Percentiles rank a stretch among this genome's conserved stretches.
Evolutionary conservation across 2,888 invertebrate species (phyloP).

Genomic region (Xestia xanthographa): DNA sequence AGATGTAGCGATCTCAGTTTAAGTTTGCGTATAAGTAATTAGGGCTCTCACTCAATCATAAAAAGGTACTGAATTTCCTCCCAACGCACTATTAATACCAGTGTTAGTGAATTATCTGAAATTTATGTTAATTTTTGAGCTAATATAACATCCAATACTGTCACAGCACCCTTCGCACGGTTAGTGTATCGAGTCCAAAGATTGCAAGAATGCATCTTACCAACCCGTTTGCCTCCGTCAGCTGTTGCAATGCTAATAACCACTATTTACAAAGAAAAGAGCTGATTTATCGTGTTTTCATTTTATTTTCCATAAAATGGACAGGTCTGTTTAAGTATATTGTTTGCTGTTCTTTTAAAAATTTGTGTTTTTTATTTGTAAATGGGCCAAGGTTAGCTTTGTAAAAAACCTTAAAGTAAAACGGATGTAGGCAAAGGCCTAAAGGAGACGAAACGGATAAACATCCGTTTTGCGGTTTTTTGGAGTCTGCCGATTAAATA

Average conservation of each 20-base stretch:
- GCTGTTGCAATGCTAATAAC: constrained; percentile 53
- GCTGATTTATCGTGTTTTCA: constrained; percentile 42
- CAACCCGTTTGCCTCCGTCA: constrained; percentile 51
- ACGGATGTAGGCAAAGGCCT: constrained; percentile 40
- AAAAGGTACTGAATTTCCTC: neutral
- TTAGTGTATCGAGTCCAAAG: constrained; percentile 51
- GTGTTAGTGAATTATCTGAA: neutral
- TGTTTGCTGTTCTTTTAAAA: constrained; percentile 20
- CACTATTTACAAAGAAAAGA: constrained; percentile 55
- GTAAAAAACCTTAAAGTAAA: constrained; percentile 12
- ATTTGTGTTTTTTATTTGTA: constrained; percentile 19
- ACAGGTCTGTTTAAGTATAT: neutral
- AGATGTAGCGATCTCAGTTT: constrained; percentile 16
- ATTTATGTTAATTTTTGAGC: neutral
- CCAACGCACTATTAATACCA: neutral
- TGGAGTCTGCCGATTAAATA: constrained; percentile 14
- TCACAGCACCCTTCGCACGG: constrained; percentile 26
- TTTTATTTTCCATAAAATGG: constrained; percentile 24
- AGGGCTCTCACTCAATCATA: neutral
- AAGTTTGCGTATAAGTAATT: neutral
- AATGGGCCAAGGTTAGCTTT: constrained; percentile 20
- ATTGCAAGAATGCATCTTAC: constrained; percentile 60
- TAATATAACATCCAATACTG: constrained; percentile 12
- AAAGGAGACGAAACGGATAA: constrained; percentile 30
- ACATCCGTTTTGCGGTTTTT: constrained; percentile 42